A percentile compares a stretch with the other conserved stretches of the same genome.
Conservation (phyloP, 2,888 invertebrate species). For the Gasteruption jaculator region DNA sequence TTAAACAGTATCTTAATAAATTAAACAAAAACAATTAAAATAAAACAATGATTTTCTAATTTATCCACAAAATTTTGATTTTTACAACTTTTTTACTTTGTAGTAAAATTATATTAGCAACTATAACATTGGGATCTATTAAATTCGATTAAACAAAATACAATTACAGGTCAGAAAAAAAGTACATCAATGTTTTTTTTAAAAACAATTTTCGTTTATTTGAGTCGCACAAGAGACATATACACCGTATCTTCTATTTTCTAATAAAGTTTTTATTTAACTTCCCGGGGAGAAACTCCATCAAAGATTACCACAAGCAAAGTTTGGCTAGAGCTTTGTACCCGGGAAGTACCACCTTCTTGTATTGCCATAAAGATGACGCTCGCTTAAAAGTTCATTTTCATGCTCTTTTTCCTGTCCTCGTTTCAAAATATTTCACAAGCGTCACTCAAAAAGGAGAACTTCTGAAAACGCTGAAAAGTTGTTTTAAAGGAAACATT, state of each 20-base stretch:
- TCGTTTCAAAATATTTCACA: too few relatives aligned
- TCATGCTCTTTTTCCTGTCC: too few relatives aligned
- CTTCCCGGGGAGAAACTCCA: conserved; percentile 26
- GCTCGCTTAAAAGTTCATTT: conserved; percentile 41
- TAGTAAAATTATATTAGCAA: too few relatives aligned
- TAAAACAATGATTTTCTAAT: too few relatives aligned
- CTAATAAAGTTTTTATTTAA: conserved; percentile 49
- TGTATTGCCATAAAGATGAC: conserved; percentile 49
- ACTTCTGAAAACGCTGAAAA: too few relatives aligned
- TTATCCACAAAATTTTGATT: too few relatives aligned
- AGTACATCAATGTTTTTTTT: conserved; percentile 33
- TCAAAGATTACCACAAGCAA: conserved; percentile 25
- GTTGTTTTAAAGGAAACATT: too few relatives aligned
- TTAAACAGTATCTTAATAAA: too few relatives aligned
- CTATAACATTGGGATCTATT: too few relatives aligned
- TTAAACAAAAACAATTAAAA: too few relatives aligned
- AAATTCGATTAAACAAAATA: background rate
- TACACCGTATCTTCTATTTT: conserved; percentile 51
- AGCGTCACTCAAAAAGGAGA: too few relatives aligned
- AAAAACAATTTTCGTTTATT: conserved; percentile 52
- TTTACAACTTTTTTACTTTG: too few relatives aligned
- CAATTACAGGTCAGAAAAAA: conserved; percentile 11
- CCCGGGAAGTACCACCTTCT: conserved; percentile 36
- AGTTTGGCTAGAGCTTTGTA: conserved; percentile 33
- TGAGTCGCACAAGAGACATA: conserved; percentile 53